A percentile compares a stretch with the other conserved stretches of the same genome.
These are phyloP conservation scores for Dasyurus viverrinus DNA, from an alignment of 2,113 vertebrate genomes.

Conservation along the genomic window DNA sequence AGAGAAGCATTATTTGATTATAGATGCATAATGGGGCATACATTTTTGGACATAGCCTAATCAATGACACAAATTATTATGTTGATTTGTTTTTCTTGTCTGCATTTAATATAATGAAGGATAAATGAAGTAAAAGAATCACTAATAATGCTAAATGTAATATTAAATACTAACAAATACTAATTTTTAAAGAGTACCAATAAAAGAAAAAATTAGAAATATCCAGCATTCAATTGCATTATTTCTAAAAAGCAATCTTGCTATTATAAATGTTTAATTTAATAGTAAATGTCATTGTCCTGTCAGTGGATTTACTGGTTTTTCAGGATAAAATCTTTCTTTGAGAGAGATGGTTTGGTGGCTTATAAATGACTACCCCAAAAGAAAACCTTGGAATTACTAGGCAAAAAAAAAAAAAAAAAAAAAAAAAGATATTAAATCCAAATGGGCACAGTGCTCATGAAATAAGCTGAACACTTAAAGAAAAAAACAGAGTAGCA, in stretches of 20 bases:
- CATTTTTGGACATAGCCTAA: neutral
- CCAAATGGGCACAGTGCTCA: neutral
- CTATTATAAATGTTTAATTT: neutral
- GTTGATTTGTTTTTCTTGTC: neutral
- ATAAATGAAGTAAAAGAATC: neutral
- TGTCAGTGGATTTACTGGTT: neutral
- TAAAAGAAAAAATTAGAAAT: neutral
- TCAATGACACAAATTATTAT: neutral
- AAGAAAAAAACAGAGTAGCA: neutral
- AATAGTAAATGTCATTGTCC: neutral
- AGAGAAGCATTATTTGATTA: too few relatives aligned
- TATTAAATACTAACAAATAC: too few relatives aligned
- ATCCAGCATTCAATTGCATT: neutral
- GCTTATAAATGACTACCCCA: neutral
- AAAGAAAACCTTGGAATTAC: neutral
- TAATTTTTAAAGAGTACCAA: neutral
- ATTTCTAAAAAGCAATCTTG: slow-evolving; percentile 48
- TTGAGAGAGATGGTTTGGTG: neutral
- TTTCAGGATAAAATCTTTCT: neutral
- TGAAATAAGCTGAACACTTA: slow-evolving; percentile 1
- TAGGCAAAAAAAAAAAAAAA: slow-evolving; percentile 33
- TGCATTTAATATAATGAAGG: neutral
- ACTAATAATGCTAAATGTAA: too few relatives aligned
- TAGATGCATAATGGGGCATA: too few relatives aligned
- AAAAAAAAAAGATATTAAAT: slow-evolving; percentile 36